Percentiles rank a stretch among this genome's conserved stretches.
Evolutionary conservation across 2,797 vertebrate genomes (phyloP).

Genomic region (Malurus splendens): DNA sequence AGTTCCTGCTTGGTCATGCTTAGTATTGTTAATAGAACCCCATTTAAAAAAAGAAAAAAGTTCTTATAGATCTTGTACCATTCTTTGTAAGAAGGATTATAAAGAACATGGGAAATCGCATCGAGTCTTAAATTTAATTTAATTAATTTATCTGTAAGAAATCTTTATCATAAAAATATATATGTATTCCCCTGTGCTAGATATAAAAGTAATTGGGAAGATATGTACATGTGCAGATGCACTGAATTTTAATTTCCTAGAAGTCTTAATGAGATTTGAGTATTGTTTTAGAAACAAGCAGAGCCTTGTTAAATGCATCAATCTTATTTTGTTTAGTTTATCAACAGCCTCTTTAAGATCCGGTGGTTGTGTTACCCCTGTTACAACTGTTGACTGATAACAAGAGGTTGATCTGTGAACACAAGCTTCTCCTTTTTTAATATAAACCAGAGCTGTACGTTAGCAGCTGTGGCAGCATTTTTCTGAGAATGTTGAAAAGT

Average conservation of each 20-base stretch:
- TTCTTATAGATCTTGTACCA: conserved; percentile 74
- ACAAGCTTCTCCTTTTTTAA: not conserved
- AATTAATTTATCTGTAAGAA: conserved; percentile 84
- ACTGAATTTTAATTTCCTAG: conserved; percentile 72
- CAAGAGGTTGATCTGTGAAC: conserved; percentile 56
- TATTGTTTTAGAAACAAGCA: conserved; percentile 67
- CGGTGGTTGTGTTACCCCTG: conserved; percentile 56
- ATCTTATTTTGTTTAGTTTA: conserved; percentile 54
- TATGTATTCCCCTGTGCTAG: conserved; percentile 71
- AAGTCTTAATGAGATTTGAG: conserved; percentile 72
- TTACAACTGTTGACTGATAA: conserved; percentile 45
- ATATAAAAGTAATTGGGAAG: conserved; percentile 72
- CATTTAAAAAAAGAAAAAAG: conserved; percentile 32
- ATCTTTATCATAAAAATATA: conserved; percentile 80
- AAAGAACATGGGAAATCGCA: conserved; percentile 73
- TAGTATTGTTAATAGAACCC: conserved; percentile 74
- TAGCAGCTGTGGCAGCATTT: conserved; percentile 24
- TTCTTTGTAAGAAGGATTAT: conserved; percentile 74
- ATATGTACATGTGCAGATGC: conserved; percentile 66
- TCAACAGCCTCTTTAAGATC: conserved; percentile 63
- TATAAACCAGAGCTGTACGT: conserved; percentile 21
- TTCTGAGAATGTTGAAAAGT: conserved; percentile 48
- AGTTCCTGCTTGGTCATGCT: conserved; percentile 64
- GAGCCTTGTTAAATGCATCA: conserved; percentile 61
- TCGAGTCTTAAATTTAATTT: conserved; percentile 79